These are phyloP conservation scores for Paramisgurnus dabryanus DNA, from an alignment of 2,113 vertebrate species.

Conservation along the genomic window DNA sequence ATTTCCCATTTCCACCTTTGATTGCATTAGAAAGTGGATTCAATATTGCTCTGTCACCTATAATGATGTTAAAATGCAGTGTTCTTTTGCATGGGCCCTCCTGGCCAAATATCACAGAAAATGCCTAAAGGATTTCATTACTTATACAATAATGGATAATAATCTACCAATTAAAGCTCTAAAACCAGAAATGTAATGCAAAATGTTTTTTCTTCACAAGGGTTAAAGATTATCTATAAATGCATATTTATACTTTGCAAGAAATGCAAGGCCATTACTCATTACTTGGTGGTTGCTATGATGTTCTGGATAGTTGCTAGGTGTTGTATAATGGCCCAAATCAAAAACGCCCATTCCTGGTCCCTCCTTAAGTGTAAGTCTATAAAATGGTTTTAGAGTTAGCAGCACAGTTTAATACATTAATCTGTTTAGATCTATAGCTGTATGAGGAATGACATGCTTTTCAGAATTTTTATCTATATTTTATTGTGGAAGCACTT, in stretches of 20 bases:
- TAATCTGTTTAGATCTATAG: too few species aligned
- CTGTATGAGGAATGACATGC: too few species aligned
- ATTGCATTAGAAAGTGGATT: conserved; percentile 49
- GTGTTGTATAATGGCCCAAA: too few species aligned
- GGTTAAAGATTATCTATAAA: background rate
- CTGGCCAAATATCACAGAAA: background rate
- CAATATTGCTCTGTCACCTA: background rate
- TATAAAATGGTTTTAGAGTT: too few species aligned
- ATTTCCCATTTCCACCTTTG: conserved; percentile 10
- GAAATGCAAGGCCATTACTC: too few species aligned
- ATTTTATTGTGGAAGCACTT: too few species aligned
- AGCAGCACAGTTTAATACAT: too few species aligned
- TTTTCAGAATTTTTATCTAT: too few species aligned
- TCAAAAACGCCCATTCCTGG: too few species aligned
- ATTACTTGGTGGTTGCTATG: too few species aligned
- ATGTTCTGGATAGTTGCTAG: too few species aligned
- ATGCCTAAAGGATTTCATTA: background rate
- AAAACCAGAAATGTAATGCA: background rate
- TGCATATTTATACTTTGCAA: background rate
- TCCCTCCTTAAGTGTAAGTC: too few species aligned
- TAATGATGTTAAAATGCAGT: conserved; percentile 52
- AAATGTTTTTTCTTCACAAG: background rate
- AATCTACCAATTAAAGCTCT: background rate
- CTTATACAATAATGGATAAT: background rate
- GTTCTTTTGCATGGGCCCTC: conserved; percentile 36